Base-by-base conservation (phyloP, 2,888 invertebrate species). In the Hybos culiciformis region DNA sequence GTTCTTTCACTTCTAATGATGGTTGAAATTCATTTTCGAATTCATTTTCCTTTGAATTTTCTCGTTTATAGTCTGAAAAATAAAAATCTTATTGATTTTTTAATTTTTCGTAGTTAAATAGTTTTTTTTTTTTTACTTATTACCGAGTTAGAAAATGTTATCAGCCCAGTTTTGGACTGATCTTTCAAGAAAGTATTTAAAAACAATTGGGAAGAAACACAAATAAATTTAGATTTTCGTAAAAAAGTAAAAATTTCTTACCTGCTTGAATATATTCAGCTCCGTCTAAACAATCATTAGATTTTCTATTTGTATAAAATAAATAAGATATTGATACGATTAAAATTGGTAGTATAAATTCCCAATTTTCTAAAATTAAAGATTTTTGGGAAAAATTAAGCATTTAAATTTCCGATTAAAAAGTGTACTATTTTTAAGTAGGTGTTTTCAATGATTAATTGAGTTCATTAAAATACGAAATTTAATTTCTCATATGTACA, bases 1-100 rank as follows among this genome's bases (percentile, higher is more conserved):
- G 85, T 18, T 78, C 67, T 33, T 81, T 72, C 60, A 83, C 73
- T 49, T 71, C 74, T 1, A 83, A 67, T 0, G 78, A 74, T 11
- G 83, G 71, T 11, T 67, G 59, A 3, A 59, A 50, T 5, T 51
- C 50, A 5, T 54, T 50, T 19, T 54, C 44, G 7, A 34, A 37
- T 21, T 34, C 20, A 36, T n/a, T 20, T 3, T 2, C n/a, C 3
- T 32, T 17, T 3, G 7, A 14, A 7, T 5, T 32, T 15, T 36
- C 21, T 20, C n/a, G 11, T 14, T 14, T 19, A 14, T 20, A 21
- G 8, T 36, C 36, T 36, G 19, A 29, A 2, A n/a, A 6, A 29
- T n/a, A 29, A n/a, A 4, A 6, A n/a, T 29, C n/a, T 29, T 26
- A n/a, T n/a, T n/a, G n/a, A n/a, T n/a, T n/a, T n/a, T n/a, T n/a